Conservation (phyloP, 2,888 invertebrate species). For the Sinodicranocentrus sp. region DNA sequence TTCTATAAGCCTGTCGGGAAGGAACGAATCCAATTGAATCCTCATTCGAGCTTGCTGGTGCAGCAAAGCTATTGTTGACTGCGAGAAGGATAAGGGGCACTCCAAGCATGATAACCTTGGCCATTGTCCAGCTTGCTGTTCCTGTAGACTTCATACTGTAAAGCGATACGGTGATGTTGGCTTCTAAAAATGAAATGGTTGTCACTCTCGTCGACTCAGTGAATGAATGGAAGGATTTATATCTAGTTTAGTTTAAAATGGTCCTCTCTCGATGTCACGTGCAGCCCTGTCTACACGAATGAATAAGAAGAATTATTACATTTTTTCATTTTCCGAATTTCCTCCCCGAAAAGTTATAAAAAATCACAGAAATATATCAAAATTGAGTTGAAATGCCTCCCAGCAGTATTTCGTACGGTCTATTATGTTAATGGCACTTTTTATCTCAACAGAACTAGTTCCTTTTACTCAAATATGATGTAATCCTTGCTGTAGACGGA, state of each 20-base stretch:
- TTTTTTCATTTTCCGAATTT: too few species aligned
- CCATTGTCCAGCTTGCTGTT: slow-evolving; percentile 55
- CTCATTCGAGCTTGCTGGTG: slow-evolving; percentile 67
- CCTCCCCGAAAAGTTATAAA: too few species aligned
- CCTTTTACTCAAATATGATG: too few species aligned
- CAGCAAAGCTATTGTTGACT: slow-evolving; percentile 65
- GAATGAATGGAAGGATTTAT: slow-evolving; percentile 21
- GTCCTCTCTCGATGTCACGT: neutral
- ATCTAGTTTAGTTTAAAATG: neutral
- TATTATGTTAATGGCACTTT: too few species aligned
- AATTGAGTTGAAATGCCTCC: too few species aligned
- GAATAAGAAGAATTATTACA: too few species aligned
- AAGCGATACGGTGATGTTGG: neutral
- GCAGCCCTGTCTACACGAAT: too few species aligned
- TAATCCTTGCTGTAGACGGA: too few species aligned
- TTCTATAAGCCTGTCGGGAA: slow-evolving; percentile 50
- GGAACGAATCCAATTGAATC: slow-evolving; percentile 64
- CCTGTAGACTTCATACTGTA: slow-evolving; percentile 40
- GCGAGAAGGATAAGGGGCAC: slow-evolving; percentile 54
- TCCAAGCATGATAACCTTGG: slow-evolving; percentile 50
- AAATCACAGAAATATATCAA: too few species aligned
- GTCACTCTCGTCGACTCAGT: neutral
- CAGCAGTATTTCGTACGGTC: too few species aligned
- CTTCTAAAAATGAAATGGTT: neutral
- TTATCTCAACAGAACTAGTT: too few species aligned